Conservation (phyloP, 2,113 vertebrate species). For the Charadrius vociferus region DNA sequence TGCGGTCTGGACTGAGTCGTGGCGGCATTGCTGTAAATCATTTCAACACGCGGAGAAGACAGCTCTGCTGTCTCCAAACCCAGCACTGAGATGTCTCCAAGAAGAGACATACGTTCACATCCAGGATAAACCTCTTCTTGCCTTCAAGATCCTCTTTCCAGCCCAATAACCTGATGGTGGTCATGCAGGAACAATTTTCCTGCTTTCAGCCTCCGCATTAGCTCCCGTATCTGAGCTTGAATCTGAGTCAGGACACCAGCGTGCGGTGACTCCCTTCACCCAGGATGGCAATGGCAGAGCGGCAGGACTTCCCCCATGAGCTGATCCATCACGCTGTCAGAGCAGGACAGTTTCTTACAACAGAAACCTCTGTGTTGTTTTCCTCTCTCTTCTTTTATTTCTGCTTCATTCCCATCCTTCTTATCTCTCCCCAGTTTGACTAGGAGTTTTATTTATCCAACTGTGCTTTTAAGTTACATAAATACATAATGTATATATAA, state of each 20-base stretch:
- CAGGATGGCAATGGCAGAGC: not conserved
- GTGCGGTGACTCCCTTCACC: accelerated
- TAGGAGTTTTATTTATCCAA: not conserved
- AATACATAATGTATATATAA: not conserved
- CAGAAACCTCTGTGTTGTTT: not conserved
- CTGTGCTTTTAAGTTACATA: not conserved
- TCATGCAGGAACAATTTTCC: not conserved
- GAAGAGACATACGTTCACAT: not conserved
- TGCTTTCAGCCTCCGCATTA: not conserved
- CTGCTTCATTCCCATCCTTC: not conserved
- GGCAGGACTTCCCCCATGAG: not conserved
- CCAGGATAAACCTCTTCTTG: not conserved
- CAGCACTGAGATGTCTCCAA: not conserved
- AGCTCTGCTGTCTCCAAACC: not conserved
- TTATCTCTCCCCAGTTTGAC: not conserved
- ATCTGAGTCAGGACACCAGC: not conserved
- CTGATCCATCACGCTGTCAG: not conserved
- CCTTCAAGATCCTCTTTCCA: not conserved
- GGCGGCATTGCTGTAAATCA: not conserved
- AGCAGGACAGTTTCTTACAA: not conserved
- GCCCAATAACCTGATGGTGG: not conserved
- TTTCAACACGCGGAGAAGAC: not conserved
- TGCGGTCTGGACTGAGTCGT: accelerated
- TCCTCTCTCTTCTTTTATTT: not conserved
- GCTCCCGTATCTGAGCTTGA: not conserved